Evolutionary conservation across 64 coral and sea anemone species (phyloP).

Genomic region (Pachyseris speciosa): DNA sequence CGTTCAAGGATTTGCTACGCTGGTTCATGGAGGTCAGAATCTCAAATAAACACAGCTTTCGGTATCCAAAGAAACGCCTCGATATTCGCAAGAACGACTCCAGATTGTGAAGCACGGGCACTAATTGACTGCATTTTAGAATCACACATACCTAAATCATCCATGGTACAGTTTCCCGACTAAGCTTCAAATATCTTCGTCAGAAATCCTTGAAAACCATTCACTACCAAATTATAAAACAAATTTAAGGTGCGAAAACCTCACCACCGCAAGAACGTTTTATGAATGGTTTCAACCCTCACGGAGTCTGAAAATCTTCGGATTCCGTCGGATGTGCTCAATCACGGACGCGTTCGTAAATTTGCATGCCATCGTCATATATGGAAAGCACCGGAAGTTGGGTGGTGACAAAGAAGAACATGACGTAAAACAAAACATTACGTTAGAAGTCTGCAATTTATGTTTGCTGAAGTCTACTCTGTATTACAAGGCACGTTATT

Average conservation of each 20-base stretch:
- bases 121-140: neutral
- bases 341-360: conserved; percentile 2
- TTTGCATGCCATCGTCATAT: conserved; percentile 20
- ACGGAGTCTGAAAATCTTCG: conserved; percentile 4
- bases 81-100: neutral
- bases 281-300: neutral
- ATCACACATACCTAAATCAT: conserved; percentile 32
- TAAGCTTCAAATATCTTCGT: neutral
- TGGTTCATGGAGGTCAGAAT: conserved; percentile 3
- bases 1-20: neutral
- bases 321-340: conserved; percentile 4
- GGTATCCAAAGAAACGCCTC: neutral
- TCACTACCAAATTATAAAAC: neutral
- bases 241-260: neutral
- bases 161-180: neutral
- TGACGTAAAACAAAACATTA: too few species aligned
- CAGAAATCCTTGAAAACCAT: neutral
- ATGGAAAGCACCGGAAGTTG: conserved; percentile 37
- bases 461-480: too few species aligned
- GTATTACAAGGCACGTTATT: too few species aligned
- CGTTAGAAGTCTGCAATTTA: too few species aligned
- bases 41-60: conserved; percentile 11
- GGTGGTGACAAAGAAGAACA: too few species aligned
- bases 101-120: neutral
- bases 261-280: neutral